A percentile compares a stretch with the other conserved stretches of the same genome.
These are phyloP conservation scores for Diabrotica undecimpunctata DNA, from an alignment of 1,140 invertebrate genomes.

Conservation along the genomic window DNA sequence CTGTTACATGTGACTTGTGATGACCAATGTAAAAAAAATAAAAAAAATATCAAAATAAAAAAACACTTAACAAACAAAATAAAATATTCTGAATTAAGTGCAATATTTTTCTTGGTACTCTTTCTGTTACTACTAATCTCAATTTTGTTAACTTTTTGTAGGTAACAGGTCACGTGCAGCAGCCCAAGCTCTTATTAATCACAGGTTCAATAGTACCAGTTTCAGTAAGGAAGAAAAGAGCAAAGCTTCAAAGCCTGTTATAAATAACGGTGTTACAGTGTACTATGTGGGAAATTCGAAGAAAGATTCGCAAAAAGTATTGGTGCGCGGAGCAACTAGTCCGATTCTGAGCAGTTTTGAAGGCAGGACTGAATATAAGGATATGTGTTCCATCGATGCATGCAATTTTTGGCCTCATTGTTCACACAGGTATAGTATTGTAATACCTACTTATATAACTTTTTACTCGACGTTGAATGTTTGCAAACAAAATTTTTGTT, in stretches of 20 bases:
- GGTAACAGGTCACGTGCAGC: conserved; percentile 50
- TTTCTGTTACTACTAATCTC: no score
- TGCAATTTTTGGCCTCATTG: conserved; percentile 60
- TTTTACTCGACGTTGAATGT: no score
- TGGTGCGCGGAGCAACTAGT: conserved; percentile 52
- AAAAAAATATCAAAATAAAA: no score
- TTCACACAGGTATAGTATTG: conserved; percentile 42
- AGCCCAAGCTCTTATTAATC: conserved; percentile 49
- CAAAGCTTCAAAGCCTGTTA: conserved; percentile 38
- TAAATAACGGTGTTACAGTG: conserved; percentile 48
- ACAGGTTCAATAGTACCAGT: conserved; percentile 47
- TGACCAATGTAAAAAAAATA: no score
- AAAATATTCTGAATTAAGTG: no score
- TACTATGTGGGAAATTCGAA: conserved; percentile 48
- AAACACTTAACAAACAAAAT: no score
- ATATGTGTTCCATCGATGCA: conserved; percentile 51
- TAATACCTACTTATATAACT: no score
- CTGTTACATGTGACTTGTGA: no score
- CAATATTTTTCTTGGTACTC: no score
- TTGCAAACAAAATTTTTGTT: no score
- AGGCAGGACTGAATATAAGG: conserved; percentile 23
- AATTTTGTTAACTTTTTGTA: background rate
- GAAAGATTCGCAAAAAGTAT: conserved; percentile 42
- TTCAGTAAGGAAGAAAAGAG: conserved; percentile 43
- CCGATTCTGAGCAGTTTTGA: conserved; percentile 42